A percentile compares a stretch with the other conserved stretches of the same genome.
Conservation (phyloP, 2,797 vertebrate genomes). For the Sylvilagus floridanus region DNA sequence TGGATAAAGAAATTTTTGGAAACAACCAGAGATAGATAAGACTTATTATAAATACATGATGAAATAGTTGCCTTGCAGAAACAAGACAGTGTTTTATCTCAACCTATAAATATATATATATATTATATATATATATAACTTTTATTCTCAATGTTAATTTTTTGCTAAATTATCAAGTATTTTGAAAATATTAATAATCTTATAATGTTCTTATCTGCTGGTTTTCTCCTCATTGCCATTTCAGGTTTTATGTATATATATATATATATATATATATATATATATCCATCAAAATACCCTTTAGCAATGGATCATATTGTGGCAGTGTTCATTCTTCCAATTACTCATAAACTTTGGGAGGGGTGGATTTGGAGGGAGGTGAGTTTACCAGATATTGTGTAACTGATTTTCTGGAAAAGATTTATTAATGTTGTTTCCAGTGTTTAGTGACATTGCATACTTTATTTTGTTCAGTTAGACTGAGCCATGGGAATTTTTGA, state of each 20-base stretch:
- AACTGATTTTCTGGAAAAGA: not conserved
- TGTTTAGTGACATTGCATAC: not conserved
- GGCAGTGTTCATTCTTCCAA: not conserved
- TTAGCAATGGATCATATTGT: not conserved
- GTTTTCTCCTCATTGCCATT: too few relatives aligned
- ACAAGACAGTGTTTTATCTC: not conserved
- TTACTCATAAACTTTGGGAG: not conserved
- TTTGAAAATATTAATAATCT: too few relatives aligned
- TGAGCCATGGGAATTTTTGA: not conserved
- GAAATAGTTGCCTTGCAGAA: too few relatives aligned
- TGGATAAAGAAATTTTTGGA: not conserved
- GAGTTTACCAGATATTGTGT: not conserved
- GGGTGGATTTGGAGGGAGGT: not conserved
- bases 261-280: too few relatives aligned
- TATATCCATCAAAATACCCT: not conserved
- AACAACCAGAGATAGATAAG: not conserved
- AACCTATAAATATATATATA: not conserved
- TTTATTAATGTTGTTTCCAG: not conserved
- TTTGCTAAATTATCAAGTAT: too few relatives aligned
- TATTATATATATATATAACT: too few relatives aligned
- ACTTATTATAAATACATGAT: not conserved
- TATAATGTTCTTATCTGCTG: too few relatives aligned
- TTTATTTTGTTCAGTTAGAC: not conserved
- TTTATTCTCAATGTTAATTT: too few relatives aligned
- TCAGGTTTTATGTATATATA: too few relatives aligned